Evolutionary conservation across 2,113 vertebrate genomes (phyloP).

Genomic region (Halcyon malimbica): DNA sequence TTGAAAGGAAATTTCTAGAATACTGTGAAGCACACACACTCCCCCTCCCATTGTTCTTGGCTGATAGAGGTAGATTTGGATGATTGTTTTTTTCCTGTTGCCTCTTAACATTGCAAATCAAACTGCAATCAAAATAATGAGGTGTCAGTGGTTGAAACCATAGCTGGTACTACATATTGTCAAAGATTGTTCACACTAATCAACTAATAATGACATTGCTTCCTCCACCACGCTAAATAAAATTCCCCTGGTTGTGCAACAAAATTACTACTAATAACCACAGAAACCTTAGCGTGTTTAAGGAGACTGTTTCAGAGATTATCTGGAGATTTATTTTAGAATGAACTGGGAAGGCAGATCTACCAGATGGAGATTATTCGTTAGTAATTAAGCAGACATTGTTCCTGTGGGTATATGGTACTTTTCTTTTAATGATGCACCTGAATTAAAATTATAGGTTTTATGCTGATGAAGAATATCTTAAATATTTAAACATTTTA

Average conservation of each 20-base stretch:
- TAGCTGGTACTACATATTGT: constrained; percentile 64
- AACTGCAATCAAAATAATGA: constrained; percentile 80
- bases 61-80: constrained; percentile 38
- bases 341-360: constrained; percentile 58
- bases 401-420: constrained; percentile 68
- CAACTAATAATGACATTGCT: constrained; percentile 75
- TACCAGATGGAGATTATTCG: constrained; percentile 73
- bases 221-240: constrained; percentile 65
- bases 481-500: constrained; percentile 75
- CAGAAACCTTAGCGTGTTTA: constrained; percentile 67
- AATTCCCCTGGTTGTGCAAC: constrained; percentile 71
- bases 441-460: constrained; percentile 60
- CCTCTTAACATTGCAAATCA: constrained; percentile 72
- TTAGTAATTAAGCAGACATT: constrained; percentile 78
- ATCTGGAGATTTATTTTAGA: constrained; percentile 71
- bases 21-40: not conserved
- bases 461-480: constrained; percentile 33
- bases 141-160: constrained; percentile 66
- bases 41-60: constrained; percentile 31
- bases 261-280: constrained; percentile 79
- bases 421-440: constrained; percentile 68
- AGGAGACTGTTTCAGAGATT: constrained; percentile 64
- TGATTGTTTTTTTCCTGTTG: constrained; percentile 48
- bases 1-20: constrained; percentile 49
- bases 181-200: constrained; percentile 77